Evolutionary conservation across 2,888 invertebrate genomes (phyloP).

Genomic region (Eupsilia transversa): DNA sequence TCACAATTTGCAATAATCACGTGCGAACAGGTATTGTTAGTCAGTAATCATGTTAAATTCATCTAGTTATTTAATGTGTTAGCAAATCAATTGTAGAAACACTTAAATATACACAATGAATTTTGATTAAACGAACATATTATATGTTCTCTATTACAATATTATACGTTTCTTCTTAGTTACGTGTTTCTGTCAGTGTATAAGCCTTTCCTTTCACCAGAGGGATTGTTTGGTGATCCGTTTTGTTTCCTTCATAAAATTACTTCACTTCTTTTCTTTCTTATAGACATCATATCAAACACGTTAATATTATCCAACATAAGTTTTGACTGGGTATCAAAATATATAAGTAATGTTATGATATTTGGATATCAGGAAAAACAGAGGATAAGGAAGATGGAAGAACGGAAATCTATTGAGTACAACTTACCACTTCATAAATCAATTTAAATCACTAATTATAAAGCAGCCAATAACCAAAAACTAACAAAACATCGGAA

Average conservation of each 20-base stretch:
- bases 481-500: not conserved
- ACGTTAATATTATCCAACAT: not conserved
- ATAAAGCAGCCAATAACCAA: not conserved
- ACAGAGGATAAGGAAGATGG: not conserved
- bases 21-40: conserved; percentile 59
- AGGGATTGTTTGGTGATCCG: not conserved
- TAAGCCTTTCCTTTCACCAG: not conserved
- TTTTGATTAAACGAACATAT: not conserved
- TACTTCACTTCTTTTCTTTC: not conserved
- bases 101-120: conserved; percentile 4
- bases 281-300: not conserved
- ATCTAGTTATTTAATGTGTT: conserved; percentile 39
- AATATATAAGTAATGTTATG: not conserved
- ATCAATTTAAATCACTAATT: not conserved
- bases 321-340: not conserved
- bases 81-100: conserved; percentile 26
- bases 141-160: conserved; percentile 1
- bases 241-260: not conserved
- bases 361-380: not conserved
- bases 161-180: not conserved
- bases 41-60: conserved; percentile 33
- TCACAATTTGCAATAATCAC: conserved; percentile 55
- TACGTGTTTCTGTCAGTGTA: not conserved
- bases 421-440: not conserved
- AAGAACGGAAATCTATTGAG: not conserved